Evolutionary conservation across 2,113 vertebrate genomes (phyloP), one percentile per base, ranked within the genome.

Genomic region (Anthoscopus minutus): DNA sequence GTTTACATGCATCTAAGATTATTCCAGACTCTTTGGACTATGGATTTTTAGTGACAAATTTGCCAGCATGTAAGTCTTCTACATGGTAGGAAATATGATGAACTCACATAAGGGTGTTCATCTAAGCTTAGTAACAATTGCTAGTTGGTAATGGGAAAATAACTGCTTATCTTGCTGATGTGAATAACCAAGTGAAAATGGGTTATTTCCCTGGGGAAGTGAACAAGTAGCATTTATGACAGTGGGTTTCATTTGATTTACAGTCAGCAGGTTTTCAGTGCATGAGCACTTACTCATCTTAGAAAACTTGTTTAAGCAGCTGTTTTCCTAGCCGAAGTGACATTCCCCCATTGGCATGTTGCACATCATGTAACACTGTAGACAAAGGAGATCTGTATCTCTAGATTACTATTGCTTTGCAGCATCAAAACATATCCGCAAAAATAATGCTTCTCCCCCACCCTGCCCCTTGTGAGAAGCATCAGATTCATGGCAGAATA

Each of bases 281-380:
- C 24, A 7, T 18, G 17, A 76, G n/a, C 31, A 58, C 33, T 82
- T 48, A 54, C 5, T 58, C 33, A 65, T 15, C 19, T 51, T 51
- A 58, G 51, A 78, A 90, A 86, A 13, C 16, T 53, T 47, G 22
- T 64, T 87, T 61, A 82, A 87, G 16, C 33, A 51, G 9, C 57
- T 91, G 12, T 81, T 86, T 93, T 64, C 53, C 12, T 51, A 7
- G 6, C 3, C 35, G 64, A 28, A 45, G n/a, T 81, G 47, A n/a
- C 54, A 57, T 47, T 27, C 1, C n/a, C 8, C 22, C 1, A 0
- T 18, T 72, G 51, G 19, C 5, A 1, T 21, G 15, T 44, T 67
- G 69, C 35, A 17, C 61, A 15, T 33, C 72, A 35, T 2, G 1
- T 31, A 13, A 30, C 33, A 45, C 47, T 2, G 6, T 38, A 42